phyloP scores from a whole-genome alignment of 2,888 invertebrate species.

The Glyphotaelius pellucidus region DNA sequence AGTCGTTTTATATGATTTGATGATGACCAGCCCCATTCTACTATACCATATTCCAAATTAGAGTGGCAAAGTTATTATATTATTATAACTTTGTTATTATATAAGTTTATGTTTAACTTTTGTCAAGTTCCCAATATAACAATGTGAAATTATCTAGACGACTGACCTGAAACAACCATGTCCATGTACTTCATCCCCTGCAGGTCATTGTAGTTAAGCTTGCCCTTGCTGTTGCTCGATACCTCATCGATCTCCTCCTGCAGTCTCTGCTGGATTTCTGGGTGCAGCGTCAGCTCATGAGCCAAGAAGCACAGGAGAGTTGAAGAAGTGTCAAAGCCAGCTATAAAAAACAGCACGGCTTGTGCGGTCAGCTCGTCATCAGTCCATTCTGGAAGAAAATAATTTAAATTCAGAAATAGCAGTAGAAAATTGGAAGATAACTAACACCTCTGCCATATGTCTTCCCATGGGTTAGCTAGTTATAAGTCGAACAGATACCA shows the following conservation, averaged over 20 bases:
- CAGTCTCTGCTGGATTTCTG: conserved; percentile 70
- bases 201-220: conserved; percentile 76
- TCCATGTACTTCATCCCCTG: conserved; percentile 78
- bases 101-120: no score
- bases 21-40: no score
- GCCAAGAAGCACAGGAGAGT: conserved; percentile 69
- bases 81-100: no score
- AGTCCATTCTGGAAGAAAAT: conserved; percentile 67
- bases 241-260: conserved; percentile 76
- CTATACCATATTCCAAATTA: no score
- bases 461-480: no score
- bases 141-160: not conserved
- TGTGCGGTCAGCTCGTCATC: conserved; percentile 70
- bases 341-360: conserved; percentile 70
- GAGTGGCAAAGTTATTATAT: no score
- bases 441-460: no score
- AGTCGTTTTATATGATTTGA: no score
- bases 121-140: not conserved
- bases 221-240: conserved; percentile 71
- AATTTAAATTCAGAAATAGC: not conserved
- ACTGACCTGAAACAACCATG: conserved; percentile 78
- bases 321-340: conserved; percentile 71
- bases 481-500: no score
- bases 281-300: conserved; percentile 70
- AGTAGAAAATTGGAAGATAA: not conserved